These are phyloP conservation scores for Poecilia velifera DNA, from an alignment of 2,797 vertebrate genomes.

Conservation along the genomic window DNA sequence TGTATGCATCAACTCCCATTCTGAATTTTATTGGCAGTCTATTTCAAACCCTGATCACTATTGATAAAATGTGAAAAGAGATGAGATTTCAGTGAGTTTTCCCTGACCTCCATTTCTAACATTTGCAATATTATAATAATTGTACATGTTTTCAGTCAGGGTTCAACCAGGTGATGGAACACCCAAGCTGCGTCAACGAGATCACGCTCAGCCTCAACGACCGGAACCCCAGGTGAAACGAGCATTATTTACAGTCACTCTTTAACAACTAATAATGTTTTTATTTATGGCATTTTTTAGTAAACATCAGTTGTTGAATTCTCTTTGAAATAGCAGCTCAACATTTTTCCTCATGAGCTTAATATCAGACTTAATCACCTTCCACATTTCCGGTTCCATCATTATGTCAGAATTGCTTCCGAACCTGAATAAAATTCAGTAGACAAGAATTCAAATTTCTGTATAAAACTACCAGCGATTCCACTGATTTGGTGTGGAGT, in stretches of 20 bases:
- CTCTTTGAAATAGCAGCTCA: not conserved
- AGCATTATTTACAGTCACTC: not conserved
- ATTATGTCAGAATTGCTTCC: not conserved
- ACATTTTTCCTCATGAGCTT: not conserved
- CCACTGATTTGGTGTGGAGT: not conserved
- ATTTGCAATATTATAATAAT: not conserved
- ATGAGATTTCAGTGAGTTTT: not conserved
- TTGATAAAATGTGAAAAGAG: not conserved
- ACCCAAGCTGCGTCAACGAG: slow-evolving; percentile 92
- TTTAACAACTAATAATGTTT: not conserved
- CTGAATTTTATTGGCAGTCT: not conserved
- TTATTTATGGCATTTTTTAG: not conserved
- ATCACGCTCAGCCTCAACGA: slow-evolving; percentile 95
- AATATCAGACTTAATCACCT: not conserved
- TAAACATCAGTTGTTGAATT: not conserved
- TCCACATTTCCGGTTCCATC: not conserved
- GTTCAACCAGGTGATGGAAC: slow-evolving; percentile 95
- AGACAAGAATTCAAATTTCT: not conserved
- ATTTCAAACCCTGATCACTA: not conserved
- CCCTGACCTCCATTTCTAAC: not conserved
- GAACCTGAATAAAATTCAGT: not conserved
- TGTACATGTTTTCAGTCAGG: slow-evolving; percentile 72
- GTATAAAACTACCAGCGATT: not conserved
- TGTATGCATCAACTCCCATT: not conserved
- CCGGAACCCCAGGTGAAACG: slow-evolving; percentile 79